phyloP scores from a whole-genome alignment of 2,888 invertebrate genomes.

The Augochlorella aurata region DNA sequence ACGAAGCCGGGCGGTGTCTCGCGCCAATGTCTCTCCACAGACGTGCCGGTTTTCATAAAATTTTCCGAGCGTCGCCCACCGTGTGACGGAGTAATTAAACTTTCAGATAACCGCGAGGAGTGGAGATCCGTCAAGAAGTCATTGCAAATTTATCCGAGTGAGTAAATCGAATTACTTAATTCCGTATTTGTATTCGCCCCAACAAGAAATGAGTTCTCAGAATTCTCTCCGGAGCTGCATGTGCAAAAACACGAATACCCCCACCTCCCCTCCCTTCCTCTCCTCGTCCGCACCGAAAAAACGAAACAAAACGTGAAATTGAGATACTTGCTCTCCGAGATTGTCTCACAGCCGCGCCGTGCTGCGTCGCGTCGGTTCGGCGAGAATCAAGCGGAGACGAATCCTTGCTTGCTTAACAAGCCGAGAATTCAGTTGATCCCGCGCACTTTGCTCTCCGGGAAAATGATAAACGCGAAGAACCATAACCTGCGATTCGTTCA shows the following conservation, averaged over 20 bases:
- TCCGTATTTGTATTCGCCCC: constrained; percentile 47
- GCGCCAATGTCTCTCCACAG: not conserved
- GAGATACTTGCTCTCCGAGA: not conserved
- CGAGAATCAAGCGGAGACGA: not conserved
- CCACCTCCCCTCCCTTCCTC: not conserved
- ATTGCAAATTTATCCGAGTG: constrained; percentile 76
- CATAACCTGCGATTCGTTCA: not conserved
- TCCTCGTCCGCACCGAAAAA: no score
- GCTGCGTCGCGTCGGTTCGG: not conserved
- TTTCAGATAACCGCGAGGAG: constrained; percentile 44
- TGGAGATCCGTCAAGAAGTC: constrained; percentile 39
- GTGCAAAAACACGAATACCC: not conserved
- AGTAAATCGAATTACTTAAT: constrained; percentile 63
- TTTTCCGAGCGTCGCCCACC: not conserved
- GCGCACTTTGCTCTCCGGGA: not conserved
- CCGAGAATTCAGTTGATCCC: not conserved
- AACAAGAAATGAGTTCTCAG: constrained; percentile 10
- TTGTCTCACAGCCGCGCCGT: not conserved
- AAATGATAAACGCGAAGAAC: not conserved
- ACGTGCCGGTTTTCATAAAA: constrained; percentile 17
- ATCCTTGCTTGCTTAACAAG: not conserved
- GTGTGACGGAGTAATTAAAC: constrained; percentile 51
- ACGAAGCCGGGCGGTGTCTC: not conserved
- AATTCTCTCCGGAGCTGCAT: not conserved
- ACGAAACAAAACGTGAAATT: not conserved